Evolutionary conservation across 2,113 vertebrate species (phyloP), one percentile per base, ranked within the genome.

Genomic region (Sardina pilchardus): DNA sequence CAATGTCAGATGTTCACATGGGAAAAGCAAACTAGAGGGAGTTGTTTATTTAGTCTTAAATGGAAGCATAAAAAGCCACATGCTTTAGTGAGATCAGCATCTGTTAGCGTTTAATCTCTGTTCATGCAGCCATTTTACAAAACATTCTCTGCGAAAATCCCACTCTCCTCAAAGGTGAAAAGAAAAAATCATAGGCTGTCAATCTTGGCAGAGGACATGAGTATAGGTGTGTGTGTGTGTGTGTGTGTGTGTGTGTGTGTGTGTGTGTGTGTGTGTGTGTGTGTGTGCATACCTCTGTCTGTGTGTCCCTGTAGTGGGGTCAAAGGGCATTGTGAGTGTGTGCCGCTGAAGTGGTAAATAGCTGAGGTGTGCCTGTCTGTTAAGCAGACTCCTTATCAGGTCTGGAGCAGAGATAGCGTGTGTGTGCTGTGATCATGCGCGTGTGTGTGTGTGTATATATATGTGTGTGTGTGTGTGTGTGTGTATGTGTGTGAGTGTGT

Each of bases 1-100:
- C 87, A 85, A 89, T 50, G 87, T 87, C 89, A 91, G 80, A 86
- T 85, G 90, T 84, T 81, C 86, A 86, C 85, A 87, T 47, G 89
- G 89, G 50, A 85, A 88, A 86, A 87, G 82, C 84, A 86, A 87
- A 84, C 84, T 45, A 59, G 12, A 81, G 67, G 43, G 82, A 78
- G 45, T 30, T 85, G 75, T 82, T 39, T 71, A 59, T 43, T 63
- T 43, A 1, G 3, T 84, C 63, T 84, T 84, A 78, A 78, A 78
- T 36, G 34, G 71, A 12, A 36, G 71, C 16, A 34, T 36, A 78
- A 34, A 78, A 75, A 78, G 16, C 9, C 71, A 36, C 71, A 36
- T 34, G 71, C 34, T 78, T 75, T 75, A 36, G 26, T 36, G 71
- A 78, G 71, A 78, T 78, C 71, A 78, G 71, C 71, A 17, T 78